Base-by-base conservation (phyloP, 2,797 vertebrate species). In the Pagetopsis macropterus region DNA sequence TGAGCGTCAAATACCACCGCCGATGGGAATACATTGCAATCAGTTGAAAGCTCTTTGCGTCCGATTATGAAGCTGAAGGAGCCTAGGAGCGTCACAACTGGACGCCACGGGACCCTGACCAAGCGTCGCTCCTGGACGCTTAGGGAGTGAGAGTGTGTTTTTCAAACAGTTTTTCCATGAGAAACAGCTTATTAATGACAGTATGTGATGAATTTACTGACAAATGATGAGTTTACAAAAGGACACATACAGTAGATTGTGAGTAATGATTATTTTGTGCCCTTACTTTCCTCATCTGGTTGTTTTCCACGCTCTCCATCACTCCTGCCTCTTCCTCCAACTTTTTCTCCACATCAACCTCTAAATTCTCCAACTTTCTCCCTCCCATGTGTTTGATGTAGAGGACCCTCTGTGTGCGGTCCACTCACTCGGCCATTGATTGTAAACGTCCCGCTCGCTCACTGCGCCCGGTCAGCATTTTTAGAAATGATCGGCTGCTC, bases 381-480 rank as follows among this genome's bases (percentile, higher is more conserved):
- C 50, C 12, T 3, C 17, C 31, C 8, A 31, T 33, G 49, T 75
- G 17, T 45, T 57, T 92, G 90, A 93, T 91, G 64, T 81, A 91
- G 80, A 78, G 88, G 63, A 40, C 72, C 33, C 9, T 54, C 72
- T 52, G 56, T 56, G 37, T 50, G 65, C 66, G 5, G 77, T 76
- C 68, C 76, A 72, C 57, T 84, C 72, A 57, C 76, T 82, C n/a
- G 1, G 82, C 44, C 85, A 80, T 87, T 74, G 86, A 90, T 90
- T 88, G 80, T 82, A 84, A 87, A 90, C 46, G 81, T 69, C 76
- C 70, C 21, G 10, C 69, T 72, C 56, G 4, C 88, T 76, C 84
- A 17, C 44, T 58, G 78, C 80, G 88, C 91, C 80, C 82, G 86
- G 70, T 92, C 91, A 91, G 92, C 92, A 50, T 78, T 89, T 89